phyloP scores from a whole-genome alignment of 2,113 vertebrate species.

The Murina feae region DNA sequence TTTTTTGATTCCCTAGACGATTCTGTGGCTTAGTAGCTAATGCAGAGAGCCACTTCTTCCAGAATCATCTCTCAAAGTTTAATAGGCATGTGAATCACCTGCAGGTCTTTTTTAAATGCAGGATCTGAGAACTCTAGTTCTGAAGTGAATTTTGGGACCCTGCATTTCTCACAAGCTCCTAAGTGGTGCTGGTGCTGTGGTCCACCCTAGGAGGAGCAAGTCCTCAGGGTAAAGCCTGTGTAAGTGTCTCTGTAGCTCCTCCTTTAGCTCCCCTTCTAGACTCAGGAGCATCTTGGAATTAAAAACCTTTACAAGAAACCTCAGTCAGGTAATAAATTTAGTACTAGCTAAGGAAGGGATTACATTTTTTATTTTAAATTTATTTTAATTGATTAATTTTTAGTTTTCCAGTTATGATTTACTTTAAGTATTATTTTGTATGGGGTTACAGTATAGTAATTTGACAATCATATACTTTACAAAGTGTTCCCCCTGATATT shows the following conservation, averaged over 20 bases:
- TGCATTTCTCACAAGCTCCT: not conserved
- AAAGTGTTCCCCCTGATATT: too few species aligned
- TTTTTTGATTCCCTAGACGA: not conserved
- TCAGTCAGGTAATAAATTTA: not conserved
- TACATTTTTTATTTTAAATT: too few species aligned
- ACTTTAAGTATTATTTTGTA: too few species aligned
- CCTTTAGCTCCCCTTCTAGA: not conserved
- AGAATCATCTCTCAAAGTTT: not conserved
- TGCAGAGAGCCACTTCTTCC: not conserved
- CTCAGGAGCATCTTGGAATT: not conserved
- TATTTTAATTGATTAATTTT: too few species aligned
- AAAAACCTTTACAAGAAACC: not conserved
- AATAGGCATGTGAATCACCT: not conserved
- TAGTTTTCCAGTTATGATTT: too few species aligned
- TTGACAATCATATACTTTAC: too few species aligned
- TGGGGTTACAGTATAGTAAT: too few species aligned
- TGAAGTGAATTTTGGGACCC: not conserved
- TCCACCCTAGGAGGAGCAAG: not conserved
- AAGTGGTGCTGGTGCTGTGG: too few species aligned
- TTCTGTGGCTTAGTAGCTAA: not conserved
- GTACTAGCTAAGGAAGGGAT: not conserved
- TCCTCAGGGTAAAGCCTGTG: not conserved
- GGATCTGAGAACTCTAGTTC: not conserved
- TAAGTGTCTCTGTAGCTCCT: not conserved
- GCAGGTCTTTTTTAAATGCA: not conserved